A percentile compares a stretch with the other conserved stretches of the same genome.
phyloP scores from a whole-genome alignment of 2,888 invertebrate species.

The Thyatira batis region DNA sequence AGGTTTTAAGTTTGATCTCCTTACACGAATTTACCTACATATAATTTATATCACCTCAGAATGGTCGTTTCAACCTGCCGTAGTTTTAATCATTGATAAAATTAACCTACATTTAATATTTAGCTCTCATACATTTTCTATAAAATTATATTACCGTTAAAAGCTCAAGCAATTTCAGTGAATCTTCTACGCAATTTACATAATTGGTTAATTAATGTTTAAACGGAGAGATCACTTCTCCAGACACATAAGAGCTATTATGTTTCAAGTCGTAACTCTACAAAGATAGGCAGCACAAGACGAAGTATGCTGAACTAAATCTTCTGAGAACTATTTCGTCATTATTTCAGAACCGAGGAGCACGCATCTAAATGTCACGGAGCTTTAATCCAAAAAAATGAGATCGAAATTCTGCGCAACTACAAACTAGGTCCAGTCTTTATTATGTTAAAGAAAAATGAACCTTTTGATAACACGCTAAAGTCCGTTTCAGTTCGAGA shows the following conservation, averaged over 20 bases:
- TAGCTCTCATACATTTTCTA: constrained; percentile 43
- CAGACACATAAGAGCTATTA: neutral
- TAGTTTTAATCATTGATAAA: neutral
- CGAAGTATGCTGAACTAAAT: constrained; percentile 16
- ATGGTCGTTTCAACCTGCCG: neutral
- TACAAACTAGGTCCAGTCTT: constrained; percentile 4
- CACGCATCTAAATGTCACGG: constrained; percentile 29
- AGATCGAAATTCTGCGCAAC: constrained; percentile 13
- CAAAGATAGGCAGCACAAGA: constrained; percentile 5
- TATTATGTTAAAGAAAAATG: neutral
- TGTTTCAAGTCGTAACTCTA: neutral
- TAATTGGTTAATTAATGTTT: neutral
- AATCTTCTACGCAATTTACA: neutral
- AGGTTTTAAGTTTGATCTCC: too few relatives aligned
- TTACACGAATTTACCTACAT: too few relatives aligned
- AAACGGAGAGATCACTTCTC: neutral
- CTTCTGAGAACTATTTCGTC: constrained; percentile 24
- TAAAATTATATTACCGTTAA: constrained; percentile 8
- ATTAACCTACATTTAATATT: constrained; percentile 42
- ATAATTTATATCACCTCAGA: too few relatives aligned
- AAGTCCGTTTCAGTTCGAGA: constrained; percentile 1
- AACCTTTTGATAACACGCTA: neutral
- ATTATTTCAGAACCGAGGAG: constrained; percentile 5
- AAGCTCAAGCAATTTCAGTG: neutral
- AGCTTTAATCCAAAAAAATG: constrained; percentile 19